Evolutionary conservation across 2,113 vertebrate genomes (phyloP), one percentile per base, ranked within the genome.

Genomic region (Podarcis cretensis): DNA sequence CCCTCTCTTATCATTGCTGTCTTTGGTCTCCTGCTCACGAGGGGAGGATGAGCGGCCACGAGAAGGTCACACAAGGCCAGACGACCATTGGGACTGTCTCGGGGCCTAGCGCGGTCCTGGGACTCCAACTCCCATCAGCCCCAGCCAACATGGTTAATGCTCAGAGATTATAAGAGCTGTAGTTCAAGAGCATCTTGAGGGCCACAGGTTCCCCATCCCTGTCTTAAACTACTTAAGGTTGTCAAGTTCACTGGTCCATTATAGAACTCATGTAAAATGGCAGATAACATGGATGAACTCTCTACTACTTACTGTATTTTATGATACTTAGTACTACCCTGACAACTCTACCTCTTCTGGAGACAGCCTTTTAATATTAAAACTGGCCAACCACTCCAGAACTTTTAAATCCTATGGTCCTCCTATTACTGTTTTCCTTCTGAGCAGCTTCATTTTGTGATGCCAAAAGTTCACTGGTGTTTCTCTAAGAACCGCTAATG

Each of bases 11-110:
- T 48, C 43, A 48, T 9, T 48, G 8, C 8, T 48, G 43, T 48
- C 43, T 48, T 48, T 48, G 43, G 43, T 8, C 48, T 54, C 48
- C 48, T 54, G 48, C 48, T 54, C 48, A 54, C 10, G 48, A 54
- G 48, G 48, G 48, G 2, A 54, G 48, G 48, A 2, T 54, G 9
- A 54, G 48, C 2, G 9, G 48, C 48, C 48, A 2, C 48, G 0
- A 2, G 48, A 54, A 54, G 48, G 48, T 54, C 48, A 54, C 48
- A 54, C 48, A 54, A 54, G 48, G 48, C 48, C 48, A 10, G 48
- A 2, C 9, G 0, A 54, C 10, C 2, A 10, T 2, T 54, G 2
- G 10, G 48, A 54, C 48, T 1, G 10, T 2, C 9, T 0, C 9
- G 48, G 48, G 48, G 10, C 48, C 48, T 54, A 10, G 48, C 2